Evolutionary conservation across 2,113 vertebrate genomes (phyloP).

Genomic region (Gracilinanus agilis): DNA sequence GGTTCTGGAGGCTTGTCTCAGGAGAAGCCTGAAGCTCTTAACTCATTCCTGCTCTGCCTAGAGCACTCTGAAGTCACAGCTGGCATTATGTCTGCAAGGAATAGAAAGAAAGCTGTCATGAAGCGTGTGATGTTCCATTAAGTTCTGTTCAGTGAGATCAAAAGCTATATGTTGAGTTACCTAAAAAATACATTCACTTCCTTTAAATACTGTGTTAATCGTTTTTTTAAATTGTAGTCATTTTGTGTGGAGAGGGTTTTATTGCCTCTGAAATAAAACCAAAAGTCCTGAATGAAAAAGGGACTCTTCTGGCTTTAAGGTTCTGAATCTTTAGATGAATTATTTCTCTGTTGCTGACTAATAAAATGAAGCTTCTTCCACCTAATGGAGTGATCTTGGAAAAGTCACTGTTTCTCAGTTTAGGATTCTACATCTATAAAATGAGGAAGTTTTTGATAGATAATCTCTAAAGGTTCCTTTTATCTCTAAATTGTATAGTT

Average conservation of each 20-base stretch:
- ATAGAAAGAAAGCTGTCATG: too few relatives aligned
- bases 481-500: background rate
- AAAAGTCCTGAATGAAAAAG: constrained; percentile 1
- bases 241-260: background rate
- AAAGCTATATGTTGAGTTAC: constrained; percentile 37
- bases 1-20: constrained; percentile 47
- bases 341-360: background rate
- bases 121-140: background rate
- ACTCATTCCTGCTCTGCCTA: constrained; percentile 5
- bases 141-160: constrained; percentile 48
- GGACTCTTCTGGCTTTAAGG: background rate
- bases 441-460: background rate
- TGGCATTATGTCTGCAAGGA: background rate
- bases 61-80: background rate
- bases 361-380: background rate
- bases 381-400: background rate
- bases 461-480: background rate
- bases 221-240: background rate
- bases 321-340: background rate
- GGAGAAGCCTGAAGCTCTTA: constrained; percentile 59
- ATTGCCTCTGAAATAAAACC: constrained; percentile 27
- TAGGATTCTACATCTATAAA: background rate
- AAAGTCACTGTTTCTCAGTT: background rate
- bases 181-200: constrained; percentile 35
- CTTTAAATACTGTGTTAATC: background rate